These are phyloP conservation scores for Trogon melanurus DNA, from an alignment of 2,113 vertebrate species.

Conservation along the genomic window DNA sequence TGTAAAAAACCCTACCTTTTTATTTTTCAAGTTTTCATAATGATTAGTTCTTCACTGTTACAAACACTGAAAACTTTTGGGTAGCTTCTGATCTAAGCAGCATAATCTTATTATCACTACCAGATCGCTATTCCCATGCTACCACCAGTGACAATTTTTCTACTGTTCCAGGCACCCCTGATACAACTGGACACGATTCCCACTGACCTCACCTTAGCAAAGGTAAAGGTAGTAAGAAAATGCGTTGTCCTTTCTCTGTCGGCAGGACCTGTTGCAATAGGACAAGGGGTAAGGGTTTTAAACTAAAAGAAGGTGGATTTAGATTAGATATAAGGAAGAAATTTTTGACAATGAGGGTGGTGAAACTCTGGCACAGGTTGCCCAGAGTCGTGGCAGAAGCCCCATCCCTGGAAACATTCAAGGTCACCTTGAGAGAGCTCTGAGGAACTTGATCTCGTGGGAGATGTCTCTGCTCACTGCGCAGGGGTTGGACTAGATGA, in stretches of 20 bases:
- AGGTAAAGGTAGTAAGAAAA: neutral
- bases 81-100: neutral
- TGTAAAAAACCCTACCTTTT: neutral
- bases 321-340: too few relatives aligned
- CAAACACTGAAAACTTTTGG: neutral
- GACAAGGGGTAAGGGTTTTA: too few relatives aligned
- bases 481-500: too few relatives aligned
- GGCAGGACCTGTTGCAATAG: too few relatives aligned
- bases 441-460: too few relatives aligned
- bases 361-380: too few relatives aligned
- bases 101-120: neutral
- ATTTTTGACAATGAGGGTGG: too few relatives aligned
- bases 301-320: too few relatives aligned
- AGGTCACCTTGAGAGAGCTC: too few relatives aligned
- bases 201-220: neutral
- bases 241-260: neutral
- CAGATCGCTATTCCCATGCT: neutral
- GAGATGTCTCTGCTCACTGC: too few relatives aligned
- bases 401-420: too few relatives aligned
- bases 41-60: accelerated
- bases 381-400: too few relatives aligned
- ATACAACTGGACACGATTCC: neutral
- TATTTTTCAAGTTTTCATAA: neutral
- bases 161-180: neutral
- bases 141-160: neutral